Evolutionary conservation across 2,797 vertebrate species (phyloP).

Genomic region (Falco concolor): DNA sequence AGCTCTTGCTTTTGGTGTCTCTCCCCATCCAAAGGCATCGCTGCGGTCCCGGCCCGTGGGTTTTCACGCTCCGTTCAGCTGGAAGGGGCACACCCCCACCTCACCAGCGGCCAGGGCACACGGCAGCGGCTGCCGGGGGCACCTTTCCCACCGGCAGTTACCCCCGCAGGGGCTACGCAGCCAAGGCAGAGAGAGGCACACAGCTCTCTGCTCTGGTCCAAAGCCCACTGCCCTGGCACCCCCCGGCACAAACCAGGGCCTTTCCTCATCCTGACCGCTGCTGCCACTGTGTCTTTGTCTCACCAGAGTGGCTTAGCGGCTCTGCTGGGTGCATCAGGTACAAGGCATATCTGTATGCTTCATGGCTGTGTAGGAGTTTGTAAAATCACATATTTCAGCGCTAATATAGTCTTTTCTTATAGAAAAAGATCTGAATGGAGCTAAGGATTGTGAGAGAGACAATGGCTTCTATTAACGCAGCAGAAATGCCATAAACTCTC

Average conservation of each 20-base stretch:
- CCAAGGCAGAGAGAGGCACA: background rate
- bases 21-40: background rate
- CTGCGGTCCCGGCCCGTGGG: background rate
- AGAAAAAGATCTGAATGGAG: background rate
- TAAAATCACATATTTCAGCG: background rate
- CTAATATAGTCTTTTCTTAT: background rate
- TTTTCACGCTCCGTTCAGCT: background rate
- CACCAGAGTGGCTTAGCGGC: background rate
- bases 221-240: background rate
- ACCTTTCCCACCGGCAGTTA: background rate
- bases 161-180: background rate
- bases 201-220: background rate
- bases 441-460: background rate
- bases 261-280: background rate
- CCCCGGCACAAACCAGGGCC: background rate
- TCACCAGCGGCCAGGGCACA: background rate
- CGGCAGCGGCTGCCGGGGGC: fast-evolving
- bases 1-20: background rate
- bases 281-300: background rate
- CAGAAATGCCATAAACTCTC: background rate
- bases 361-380: background rate
- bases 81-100: background rate
- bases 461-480: background rate
- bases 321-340: background rate
- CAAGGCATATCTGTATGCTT: background rate